Base-by-base conservation (phyloP, 2,888 invertebrate species). In the Ischnus inquisitorius region DNA sequence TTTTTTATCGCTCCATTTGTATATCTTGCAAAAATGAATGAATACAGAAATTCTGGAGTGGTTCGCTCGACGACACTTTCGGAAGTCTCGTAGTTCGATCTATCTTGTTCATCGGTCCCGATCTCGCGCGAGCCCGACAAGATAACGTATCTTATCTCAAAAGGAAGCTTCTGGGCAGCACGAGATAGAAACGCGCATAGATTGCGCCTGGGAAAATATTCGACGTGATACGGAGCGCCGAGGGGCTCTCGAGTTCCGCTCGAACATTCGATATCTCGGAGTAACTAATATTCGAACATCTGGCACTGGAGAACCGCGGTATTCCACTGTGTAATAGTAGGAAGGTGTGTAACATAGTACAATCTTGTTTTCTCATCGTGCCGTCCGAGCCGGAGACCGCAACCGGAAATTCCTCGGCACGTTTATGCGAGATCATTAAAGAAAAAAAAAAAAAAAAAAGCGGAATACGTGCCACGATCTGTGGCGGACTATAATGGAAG, bases 61-160 rank as follows among this genome's bases (percentile, higher is more conserved):
- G 16, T 34, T 57, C 22, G 54, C 22, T 57, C 57, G 51, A 64
- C 12, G 22, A 22, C 14, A 64, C 6, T 16, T 71, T 71, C 71
- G 41, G 79, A 76, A 72, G 76, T 67, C 10, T 28, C 39, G 22
- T 14, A 48, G 57, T 67, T 60, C 67, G 25, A 82, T 82, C 67
- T 67, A 62, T 14, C 54, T n/a, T 16, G 60, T 43, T 62, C 39
- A 75, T 78, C 71, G 78, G n/a, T 19, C 41, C 16, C 39, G 71
- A 34, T 64, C 46, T 14, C 51, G 65, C 68, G 68, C 54, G 46
- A 69, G 76, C 71, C 43, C 14, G 71, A 65, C 72, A 57, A 67
- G 85, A 82, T 79, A 85, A 79, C 76, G 64, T 79, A 85, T 85
- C 82, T 85, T 85, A 85, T 85, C 82, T 72, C 67, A 34, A 62